These are phyloP conservation scores for Pangasianodon hypophthalmus DNA, from an alignment of 2,113 vertebrate genomes.

Conservation along the genomic window DNA sequence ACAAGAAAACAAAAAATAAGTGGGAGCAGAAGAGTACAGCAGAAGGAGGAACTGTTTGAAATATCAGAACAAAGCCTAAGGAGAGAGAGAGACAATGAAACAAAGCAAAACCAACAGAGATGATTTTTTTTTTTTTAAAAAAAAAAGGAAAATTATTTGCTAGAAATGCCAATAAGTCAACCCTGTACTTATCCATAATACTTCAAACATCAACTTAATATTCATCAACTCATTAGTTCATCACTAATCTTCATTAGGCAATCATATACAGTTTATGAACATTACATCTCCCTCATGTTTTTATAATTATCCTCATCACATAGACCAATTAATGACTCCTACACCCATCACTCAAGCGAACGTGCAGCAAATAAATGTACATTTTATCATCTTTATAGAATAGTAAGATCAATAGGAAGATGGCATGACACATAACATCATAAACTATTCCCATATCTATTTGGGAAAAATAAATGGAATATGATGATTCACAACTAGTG, in stretches of 20 bases:
- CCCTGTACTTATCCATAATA: neutral
- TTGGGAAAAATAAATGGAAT: neutral
- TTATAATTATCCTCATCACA: neutral
- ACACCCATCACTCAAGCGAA: conserved; percentile 6
- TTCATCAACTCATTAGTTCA: conserved; percentile 25
- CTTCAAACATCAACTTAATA: conserved; percentile 1
- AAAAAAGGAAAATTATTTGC: neutral
- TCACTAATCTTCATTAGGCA: conserved; percentile 34
- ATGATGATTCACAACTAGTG: neutral
- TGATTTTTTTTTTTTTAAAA: conserved; percentile 23
- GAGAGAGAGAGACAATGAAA: conserved; percentile 3
- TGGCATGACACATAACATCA: neutral
- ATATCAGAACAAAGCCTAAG: neutral
- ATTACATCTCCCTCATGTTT: neutral
- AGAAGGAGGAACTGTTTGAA: conserved; percentile 24
- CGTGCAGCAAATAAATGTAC: neutral
- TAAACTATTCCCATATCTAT: neutral
- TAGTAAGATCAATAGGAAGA: neutral
- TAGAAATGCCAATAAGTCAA: neutral
- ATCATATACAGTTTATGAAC: conserved; percentile 13
- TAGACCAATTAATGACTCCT: neutral
- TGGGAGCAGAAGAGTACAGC: neutral
- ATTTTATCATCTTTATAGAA: neutral
- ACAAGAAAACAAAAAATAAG: conserved; percentile 51
- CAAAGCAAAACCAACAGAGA: conserved; percentile 40